Percentiles rank a stretch among this genome's conserved stretches.
phyloP scores from a whole-genome alignment of 2,888 invertebrate species.

The Electrophaes corylata region DNA sequence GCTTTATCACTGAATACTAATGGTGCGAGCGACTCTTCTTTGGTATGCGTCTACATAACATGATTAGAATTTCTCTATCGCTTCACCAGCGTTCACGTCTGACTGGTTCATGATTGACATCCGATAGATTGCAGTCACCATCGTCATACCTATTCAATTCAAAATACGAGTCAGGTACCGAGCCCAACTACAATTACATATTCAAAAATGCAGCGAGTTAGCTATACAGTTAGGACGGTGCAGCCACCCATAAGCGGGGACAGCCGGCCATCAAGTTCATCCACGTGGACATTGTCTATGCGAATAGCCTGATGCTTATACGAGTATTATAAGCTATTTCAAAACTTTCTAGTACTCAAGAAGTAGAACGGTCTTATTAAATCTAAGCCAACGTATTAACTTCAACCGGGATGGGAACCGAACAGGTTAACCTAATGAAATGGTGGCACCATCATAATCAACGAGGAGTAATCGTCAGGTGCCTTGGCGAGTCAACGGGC shows the following conservation, averaged over 20 bases:
- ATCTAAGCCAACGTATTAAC: slow-evolving; percentile 33
- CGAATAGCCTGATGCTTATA: slow-evolving; percentile 15
- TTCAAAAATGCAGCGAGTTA: slow-evolving; percentile 32
- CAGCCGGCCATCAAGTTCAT: slow-evolving; percentile 27
- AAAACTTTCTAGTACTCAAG: slow-evolving; percentile 12
- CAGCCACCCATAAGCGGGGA: slow-evolving; percentile 29
- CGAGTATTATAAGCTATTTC: neutral
- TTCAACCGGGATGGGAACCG: slow-evolving; percentile 36
- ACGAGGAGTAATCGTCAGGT: slow-evolving; percentile 52
- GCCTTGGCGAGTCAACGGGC: slow-evolving; percentile 47
- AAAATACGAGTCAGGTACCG: slow-evolving; percentile 30
- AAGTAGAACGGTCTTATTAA: slow-evolving; percentile 20
- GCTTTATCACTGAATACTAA: slow-evolving; percentile 45
- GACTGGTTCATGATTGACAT: slow-evolving; percentile 42
- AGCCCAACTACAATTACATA: slow-evolving; percentile 29
- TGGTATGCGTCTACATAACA: slow-evolving; percentile 36
- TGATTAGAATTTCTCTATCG: slow-evolving; percentile 44
- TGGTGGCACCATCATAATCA: slow-evolving; percentile 52
- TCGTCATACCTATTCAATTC: slow-evolving; percentile 37
- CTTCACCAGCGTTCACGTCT: slow-evolving; percentile 32
- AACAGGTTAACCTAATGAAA: slow-evolving; percentile 53
- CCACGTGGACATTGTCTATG: slow-evolving; percentile 25
- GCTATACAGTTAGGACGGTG: slow-evolving; percentile 30
- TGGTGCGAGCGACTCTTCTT: slow-evolving; percentile 33
- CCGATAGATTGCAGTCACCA: slow-evolving; percentile 36